Base-by-base conservation (phyloP, 2,113 vertebrate genomes). In the Atractosteus spatula region DNA sequence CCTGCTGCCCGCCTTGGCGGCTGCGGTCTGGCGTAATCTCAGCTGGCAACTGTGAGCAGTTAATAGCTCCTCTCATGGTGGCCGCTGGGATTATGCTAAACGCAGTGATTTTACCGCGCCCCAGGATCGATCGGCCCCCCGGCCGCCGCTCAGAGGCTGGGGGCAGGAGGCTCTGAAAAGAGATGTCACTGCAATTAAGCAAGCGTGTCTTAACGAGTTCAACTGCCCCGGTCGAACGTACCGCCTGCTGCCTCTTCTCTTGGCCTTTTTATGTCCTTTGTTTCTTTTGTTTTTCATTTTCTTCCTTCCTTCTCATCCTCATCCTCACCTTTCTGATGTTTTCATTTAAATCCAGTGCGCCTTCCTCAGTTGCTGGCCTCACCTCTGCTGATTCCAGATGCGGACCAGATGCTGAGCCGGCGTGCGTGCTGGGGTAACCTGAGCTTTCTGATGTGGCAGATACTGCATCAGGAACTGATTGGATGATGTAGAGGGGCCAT, bases 391-490 rank as follows among this genome's bases (percentile, higher is more conserved):
- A 56, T 3, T 55, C 59, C n/a, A 10, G 41, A 29, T 16, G 12
- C 8, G 8, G 11, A n/a, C 42, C 12, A 42, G 45, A n/a, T 77
- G 51, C 13, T 16, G 45, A 29, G 14, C 69, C 42, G 62, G 69
- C 13, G 62, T 14, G 66, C 68, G 72, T 43, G 68, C 41, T 65
- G 75, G 8, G 65, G 65, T 75, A 78, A 79, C 79, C 79, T 74
- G 89, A 89, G 68, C 88, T 78, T 92, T 96, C 93, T 95, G 96
- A 95, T 97, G 96, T 93, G 85, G 95, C 90, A 92, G 95, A 93
- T 98, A 98, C 96, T 98, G 96, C 96, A 98, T 98, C 95, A 98
- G 96, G 96, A 98, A 98, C 96, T 98, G 96, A 98, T 94, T 95
- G 96, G 96, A 94, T 93, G 89, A 93, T 88, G 80, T 87, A 88